Conservation (phyloP, 2,888 invertebrate species). For the Parochlus steinenii region DNA sequence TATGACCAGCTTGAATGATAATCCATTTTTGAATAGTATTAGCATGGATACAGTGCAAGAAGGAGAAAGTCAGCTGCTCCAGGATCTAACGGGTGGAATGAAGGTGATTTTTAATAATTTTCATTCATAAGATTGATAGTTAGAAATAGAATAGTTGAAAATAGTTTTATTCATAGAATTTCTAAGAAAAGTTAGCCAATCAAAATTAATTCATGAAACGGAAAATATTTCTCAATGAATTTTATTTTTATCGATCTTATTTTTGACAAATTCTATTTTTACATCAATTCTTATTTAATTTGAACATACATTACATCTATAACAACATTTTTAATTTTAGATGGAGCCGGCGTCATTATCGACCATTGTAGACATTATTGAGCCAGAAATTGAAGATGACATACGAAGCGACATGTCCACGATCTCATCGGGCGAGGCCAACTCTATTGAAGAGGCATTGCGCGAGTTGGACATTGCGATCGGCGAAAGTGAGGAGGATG, state of each 20-base stretch:
- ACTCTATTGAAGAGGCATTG: slow-evolving; percentile 18
- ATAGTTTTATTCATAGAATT: slow-evolving; percentile 6
- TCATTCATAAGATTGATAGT: slow-evolving; percentile 6
- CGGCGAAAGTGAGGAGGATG: slow-evolving; percentile 15
- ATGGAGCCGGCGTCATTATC: slow-evolving; percentile 11
- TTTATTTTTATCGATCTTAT: too few species aligned
- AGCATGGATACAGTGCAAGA: background rate
- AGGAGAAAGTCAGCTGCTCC: too few species aligned
- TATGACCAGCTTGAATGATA: background rate
- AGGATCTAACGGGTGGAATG: too few species aligned
- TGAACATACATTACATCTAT: too few species aligned
- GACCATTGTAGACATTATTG: background rate
- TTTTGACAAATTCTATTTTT: too few species aligned
- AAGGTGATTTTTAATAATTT: background rate
- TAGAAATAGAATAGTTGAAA: slow-evolving; percentile 1
- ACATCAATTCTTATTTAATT: too few species aligned
- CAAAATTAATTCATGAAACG: too few species aligned
- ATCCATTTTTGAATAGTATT: slow-evolving; percentile 8
- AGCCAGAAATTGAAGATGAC: slow-evolving; percentile 7
- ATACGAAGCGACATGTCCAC: slow-evolving; percentile 3
- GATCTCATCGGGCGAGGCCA: slow-evolving; percentile 14
- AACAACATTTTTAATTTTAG: slow-evolving; percentile 4
- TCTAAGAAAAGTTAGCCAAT: too few species aligned
- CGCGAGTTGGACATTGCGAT: slow-evolving; percentile 17
- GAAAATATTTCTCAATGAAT: too few species aligned